These are phyloP conservation scores for Cebidichthys violaceus DNA, from an alignment of 2,113 vertebrate genomes.

Conservation along the genomic window DNA sequence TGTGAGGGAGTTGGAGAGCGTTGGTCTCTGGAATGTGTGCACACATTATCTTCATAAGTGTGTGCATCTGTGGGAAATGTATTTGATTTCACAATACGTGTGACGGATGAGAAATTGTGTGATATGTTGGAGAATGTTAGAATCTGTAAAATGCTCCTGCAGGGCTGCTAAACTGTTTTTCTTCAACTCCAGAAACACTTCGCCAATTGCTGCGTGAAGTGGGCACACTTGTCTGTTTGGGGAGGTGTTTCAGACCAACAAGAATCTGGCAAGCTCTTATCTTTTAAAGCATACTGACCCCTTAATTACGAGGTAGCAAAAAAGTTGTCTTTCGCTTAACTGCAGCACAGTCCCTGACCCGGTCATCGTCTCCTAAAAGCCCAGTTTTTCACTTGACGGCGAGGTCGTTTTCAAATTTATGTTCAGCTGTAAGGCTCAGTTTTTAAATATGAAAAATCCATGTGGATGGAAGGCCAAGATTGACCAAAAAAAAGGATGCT, in stretches of 20 bases:
- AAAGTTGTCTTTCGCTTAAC: background rate
- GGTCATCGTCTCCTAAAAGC: background rate
- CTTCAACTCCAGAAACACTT: background rate
- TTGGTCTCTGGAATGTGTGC: slow-evolving; percentile 88
- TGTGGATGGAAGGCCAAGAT: background rate
- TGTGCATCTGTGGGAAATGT: slow-evolving; percentile 39
- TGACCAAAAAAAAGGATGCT: background rate
- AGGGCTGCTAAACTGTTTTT: background rate
- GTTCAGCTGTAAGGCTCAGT: background rate
- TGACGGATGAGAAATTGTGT: background rate
- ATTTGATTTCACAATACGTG: slow-evolving; percentile 18
- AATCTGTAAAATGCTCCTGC: background rate
- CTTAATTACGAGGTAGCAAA: background rate
- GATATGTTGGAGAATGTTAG: background rate
- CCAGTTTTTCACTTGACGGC: background rate
- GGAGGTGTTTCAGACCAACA: background rate
- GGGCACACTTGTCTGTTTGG: background rate
- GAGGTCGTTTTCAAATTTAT: background rate
- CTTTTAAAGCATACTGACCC: background rate
- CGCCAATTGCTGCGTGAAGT: background rate
- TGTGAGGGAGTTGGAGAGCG: slow-evolving; percentile 87
- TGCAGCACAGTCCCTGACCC: background rate
- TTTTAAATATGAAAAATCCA: background rate
- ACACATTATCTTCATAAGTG: slow-evolving; percentile 29
- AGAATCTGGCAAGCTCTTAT: background rate